Percentiles rank a stretch among this genome's conserved stretches.
Conservation (phyloP, 2,113 vertebrate species). For the Okapia johnstoni region DNA sequence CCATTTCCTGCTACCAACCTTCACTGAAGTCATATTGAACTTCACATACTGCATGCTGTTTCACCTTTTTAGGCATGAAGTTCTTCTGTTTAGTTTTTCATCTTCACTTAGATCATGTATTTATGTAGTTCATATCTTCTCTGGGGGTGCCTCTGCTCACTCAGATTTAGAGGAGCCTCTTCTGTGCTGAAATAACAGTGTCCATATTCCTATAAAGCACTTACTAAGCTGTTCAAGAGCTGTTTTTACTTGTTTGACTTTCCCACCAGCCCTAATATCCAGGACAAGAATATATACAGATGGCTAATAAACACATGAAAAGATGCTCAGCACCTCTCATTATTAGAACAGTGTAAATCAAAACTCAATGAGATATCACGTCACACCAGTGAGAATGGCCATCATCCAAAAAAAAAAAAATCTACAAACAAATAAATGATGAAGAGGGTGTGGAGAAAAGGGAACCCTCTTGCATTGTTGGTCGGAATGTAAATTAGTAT, state of each 20-base stretch:
- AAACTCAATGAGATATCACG: neutral
- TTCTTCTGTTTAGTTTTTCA: neutral
- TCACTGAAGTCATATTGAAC: neutral
- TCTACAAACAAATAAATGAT: neutral
- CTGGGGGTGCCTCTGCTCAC: neutral
- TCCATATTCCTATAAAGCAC: neutral
- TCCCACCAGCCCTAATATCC: neutral
- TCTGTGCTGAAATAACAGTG: neutral
- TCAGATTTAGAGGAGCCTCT: neutral
- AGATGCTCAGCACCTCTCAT: fast-evolving
- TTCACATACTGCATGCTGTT: neutral
- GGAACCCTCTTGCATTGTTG: neutral
- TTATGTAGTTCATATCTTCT: neutral
- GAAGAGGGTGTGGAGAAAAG: neutral
- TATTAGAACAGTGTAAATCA: neutral
- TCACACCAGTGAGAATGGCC: neutral
- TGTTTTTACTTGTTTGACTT: neutral
- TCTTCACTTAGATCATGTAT: neutral
- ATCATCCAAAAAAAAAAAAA: neutral
- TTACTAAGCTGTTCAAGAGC: neutral
- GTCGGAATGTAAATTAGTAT: neutral
- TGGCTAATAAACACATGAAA: neutral
- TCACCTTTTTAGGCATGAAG: neutral
- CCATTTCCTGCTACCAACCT: neutral
- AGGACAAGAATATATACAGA: neutral